Conservation (phyloP, 2,888 invertebrate species). For the Nephrocerus scutellatus region DNA sequence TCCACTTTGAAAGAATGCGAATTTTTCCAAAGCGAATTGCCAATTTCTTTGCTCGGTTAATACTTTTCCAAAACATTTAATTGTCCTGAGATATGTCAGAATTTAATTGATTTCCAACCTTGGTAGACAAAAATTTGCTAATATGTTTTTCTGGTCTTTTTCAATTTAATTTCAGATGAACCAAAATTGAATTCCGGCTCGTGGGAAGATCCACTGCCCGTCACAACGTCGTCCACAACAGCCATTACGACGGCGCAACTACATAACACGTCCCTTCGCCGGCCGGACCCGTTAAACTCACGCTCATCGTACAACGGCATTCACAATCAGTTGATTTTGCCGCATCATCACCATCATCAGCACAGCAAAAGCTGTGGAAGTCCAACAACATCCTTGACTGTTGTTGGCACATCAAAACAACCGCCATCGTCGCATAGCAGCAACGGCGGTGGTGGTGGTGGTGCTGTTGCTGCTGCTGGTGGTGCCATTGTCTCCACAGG, state of each 20-base stretch:
- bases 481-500: too few relatives aligned
- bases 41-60: too few relatives aligned
- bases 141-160: conserved; percentile 14
- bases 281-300: conserved; percentile 31
- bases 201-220: conserved; percentile 62
- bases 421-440: conserved; percentile 17
- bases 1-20: too few relatives aligned
- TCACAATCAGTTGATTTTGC: conserved; percentile 28
- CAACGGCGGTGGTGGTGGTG: conserved; percentile 10
- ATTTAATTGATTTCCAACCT: too few relatives aligned
- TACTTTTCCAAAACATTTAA: too few relatives aligned
- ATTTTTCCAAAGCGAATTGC: too few relatives aligned
- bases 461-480: too few relatives aligned
- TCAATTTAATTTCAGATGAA: conserved; percentile 59
- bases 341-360: conserved; percentile 31
- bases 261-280: conserved; percentile 38
- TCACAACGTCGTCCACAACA: conserved; percentile 26
- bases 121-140: too few relatives aligned
- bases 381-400: too few relatives aligned
- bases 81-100: too few relatives aligned
- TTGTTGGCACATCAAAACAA: conserved; percentile 21
- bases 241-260: conserved; percentile 42
- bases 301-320: conserved; percentile 30
- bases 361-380: conserved; percentile 22
- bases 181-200: conserved; percentile 66